Percentiles rank a stretch among this genome's conserved stretches.
Evolutionary conservation across 2,797 vertebrate species (phyloP).

Genomic region (Sebastes matsubarae): DNA sequence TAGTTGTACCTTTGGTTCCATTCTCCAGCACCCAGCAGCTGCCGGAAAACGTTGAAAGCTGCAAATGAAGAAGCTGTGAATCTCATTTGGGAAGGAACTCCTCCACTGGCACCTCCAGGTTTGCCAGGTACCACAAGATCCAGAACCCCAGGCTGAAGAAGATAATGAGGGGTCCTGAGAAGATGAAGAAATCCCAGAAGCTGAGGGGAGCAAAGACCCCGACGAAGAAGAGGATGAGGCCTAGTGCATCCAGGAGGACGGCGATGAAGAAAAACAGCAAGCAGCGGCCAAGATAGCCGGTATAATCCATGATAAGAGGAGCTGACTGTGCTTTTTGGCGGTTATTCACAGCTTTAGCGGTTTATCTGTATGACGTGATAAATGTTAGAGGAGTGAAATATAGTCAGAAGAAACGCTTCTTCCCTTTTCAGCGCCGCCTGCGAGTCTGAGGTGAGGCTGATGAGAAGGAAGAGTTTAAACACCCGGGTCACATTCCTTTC

Average conservation of each 20-base stretch:
- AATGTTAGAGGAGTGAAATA: background rate
- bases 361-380: background rate
- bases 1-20: background rate
- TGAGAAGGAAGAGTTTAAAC: conserved; percentile 42
- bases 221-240: conserved; percentile 80
- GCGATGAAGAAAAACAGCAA: conserved; percentile 67
- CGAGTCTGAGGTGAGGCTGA: conserved; percentile 13
- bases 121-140: conserved; percentile 86
- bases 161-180: conserved; percentile 78
- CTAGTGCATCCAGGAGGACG: conserved; percentile 71
- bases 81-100: conserved; percentile 50
- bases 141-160: conserved; percentile 86
- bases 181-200: conserved; percentile 87
- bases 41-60: background rate
- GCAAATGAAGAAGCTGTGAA: background rate
- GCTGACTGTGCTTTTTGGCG: background rate
- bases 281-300: conserved; percentile 61
- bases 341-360: background rate
- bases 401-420: background rate
- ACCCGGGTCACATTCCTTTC: conserved; percentile 50
- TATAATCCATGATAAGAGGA: conserved; percentile 61
- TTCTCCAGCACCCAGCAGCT: background rate
- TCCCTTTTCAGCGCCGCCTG: background rate
- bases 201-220: conserved; percentile 75
- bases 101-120: conserved; percentile 73